A percentile compares a stretch with the other conserved stretches of the same genome.
Evolutionary conservation across 2,113 vertebrate genomes (phyloP).

Genomic region (Anoura caudifer): DNA sequence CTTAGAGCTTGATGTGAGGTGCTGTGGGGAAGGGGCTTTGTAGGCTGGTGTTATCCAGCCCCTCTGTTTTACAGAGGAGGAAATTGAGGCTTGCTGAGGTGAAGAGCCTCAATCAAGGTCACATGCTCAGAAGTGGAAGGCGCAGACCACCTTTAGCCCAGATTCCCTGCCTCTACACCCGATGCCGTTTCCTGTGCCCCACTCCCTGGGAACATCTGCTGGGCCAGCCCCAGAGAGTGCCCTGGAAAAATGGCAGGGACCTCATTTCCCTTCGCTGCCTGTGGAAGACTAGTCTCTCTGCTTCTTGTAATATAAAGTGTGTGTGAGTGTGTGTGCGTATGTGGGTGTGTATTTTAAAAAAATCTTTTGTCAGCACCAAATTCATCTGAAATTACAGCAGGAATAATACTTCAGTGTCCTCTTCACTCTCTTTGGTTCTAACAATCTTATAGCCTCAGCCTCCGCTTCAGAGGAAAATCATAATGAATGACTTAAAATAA

Average conservation of each 20-base stretch:
- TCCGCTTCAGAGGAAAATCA: constrained; percentile 74
- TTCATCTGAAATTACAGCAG: constrained; percentile 66
- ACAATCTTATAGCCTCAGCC: constrained; percentile 52
- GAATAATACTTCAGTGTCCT: constrained; percentile 69
- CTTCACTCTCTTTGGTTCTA: constrained; percentile 67
- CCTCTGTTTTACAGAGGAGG: background rate
- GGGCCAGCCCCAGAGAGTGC: background rate
- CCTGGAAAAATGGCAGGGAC: constrained; percentile 32
- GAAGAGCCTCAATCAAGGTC: constrained; percentile 20
- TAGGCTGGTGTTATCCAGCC: background rate
- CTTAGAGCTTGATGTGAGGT: background rate
- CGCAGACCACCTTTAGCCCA: background rate
- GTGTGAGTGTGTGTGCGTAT: background rate
- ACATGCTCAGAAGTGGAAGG: background rate
- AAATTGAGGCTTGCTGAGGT: background rate
- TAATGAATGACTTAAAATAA: constrained; percentile 80
- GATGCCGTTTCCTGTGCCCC: background rate
- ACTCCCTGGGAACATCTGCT: background rate
- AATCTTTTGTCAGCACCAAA: constrained; percentile 68
- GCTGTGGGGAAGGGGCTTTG: background rate
- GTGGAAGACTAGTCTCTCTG: background rate
- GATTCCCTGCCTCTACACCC: background rate
- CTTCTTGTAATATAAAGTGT: constrained; percentile 8
- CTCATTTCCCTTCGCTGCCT: constrained; percentile 6
- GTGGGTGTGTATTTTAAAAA: constrained; percentile 35